A percentile compares a stretch with the other conserved stretches of the same genome.
Evolutionary conservation across 2,797 vertebrate genomes (phyloP).

Genomic region (Thaleichthys pacificus): DNA sequence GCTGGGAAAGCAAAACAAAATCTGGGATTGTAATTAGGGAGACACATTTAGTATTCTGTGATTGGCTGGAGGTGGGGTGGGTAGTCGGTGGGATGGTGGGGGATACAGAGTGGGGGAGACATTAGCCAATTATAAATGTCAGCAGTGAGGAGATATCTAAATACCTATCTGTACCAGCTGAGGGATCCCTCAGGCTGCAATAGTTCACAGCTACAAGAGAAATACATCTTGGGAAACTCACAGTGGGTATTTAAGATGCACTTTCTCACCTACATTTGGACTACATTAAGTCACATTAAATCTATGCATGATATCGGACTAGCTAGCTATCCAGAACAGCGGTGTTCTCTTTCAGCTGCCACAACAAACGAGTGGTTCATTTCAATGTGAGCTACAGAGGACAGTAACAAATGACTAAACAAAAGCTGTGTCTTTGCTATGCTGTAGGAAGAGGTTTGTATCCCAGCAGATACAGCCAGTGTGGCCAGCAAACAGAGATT

Average conservation of each 20-base stretch:
- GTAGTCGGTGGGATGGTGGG: neutral
- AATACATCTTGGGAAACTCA: too few relatives aligned
- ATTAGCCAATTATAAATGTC: neutral
- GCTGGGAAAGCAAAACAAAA: constrained; percentile 6
- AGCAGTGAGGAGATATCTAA: neutral
- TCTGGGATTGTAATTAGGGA: constrained; percentile 19
- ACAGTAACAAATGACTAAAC: neutral
- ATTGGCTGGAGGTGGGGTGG: constrained; percentile 9
- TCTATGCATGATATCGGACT: too few relatives aligned
- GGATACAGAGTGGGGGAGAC: neutral
- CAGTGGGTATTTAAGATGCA: too few relatives aligned
- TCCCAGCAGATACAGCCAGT: neutral
- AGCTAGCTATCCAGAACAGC: neutral
- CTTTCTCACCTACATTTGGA: too few relatives aligned
- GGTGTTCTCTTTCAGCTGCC: neutral
- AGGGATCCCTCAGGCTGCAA: neutral
- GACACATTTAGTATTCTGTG: constrained; percentile 13
- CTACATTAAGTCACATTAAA: too few relatives aligned
- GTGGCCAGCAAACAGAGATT: neutral
- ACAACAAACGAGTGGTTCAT: neutral
- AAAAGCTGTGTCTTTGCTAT: neutral
- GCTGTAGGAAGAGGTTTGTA: neutral
- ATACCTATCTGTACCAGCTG: neutral
- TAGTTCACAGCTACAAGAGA: too few relatives aligned
- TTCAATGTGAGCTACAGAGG: neutral